phyloP scores from a whole-genome alignment of 2,888 invertebrate species.

The Eilema griseolum region DNA sequence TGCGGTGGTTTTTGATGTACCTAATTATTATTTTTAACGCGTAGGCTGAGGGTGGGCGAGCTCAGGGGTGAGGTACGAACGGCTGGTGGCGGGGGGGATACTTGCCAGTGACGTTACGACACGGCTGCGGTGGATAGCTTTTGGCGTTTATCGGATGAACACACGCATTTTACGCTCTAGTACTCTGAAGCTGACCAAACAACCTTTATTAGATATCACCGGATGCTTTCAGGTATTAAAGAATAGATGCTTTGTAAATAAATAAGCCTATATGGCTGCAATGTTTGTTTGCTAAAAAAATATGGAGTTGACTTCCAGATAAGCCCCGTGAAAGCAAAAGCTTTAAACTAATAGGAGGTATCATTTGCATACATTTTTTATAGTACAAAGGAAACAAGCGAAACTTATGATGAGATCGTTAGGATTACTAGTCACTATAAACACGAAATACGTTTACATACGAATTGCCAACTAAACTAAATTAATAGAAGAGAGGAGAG shows the following conservation, averaged over 20 bases:
- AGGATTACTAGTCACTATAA: too few species aligned
- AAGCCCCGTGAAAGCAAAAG: not conserved
- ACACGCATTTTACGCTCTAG: conserved; percentile 60
- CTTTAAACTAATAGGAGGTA: not conserved
- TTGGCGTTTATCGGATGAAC: conserved; percentile 61
- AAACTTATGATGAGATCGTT: too few species aligned
- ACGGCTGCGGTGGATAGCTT: conserved; percentile 54
- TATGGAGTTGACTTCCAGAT: not conserved
- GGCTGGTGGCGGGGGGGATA: conserved; percentile 20
- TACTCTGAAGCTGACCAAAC: conserved; percentile 54
- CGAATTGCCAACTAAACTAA: too few species aligned
- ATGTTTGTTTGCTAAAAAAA: conserved; percentile 6
- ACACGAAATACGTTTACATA: too few species aligned
- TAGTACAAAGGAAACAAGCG: too few species aligned
- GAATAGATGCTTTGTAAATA: conserved; percentile 28
- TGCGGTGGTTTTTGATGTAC: conserved; percentile 46
- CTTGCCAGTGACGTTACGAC: conserved; percentile 47
- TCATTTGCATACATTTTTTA: too few species aligned
- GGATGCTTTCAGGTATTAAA: conserved; percentile 13
- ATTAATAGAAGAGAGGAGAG: too few species aligned
- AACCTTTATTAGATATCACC: conserved; percentile 43
- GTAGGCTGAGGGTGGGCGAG: conserved; percentile 40
- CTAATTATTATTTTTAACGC: conserved; percentile 56
- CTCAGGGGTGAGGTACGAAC: conserved; percentile 17
- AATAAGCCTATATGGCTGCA: conserved; percentile 24